Evolutionary conservation across 1,140 invertebrate species (phyloP), one percentile per base, ranked within the genome.

Genomic region (Probaryconus sp.): DNA sequence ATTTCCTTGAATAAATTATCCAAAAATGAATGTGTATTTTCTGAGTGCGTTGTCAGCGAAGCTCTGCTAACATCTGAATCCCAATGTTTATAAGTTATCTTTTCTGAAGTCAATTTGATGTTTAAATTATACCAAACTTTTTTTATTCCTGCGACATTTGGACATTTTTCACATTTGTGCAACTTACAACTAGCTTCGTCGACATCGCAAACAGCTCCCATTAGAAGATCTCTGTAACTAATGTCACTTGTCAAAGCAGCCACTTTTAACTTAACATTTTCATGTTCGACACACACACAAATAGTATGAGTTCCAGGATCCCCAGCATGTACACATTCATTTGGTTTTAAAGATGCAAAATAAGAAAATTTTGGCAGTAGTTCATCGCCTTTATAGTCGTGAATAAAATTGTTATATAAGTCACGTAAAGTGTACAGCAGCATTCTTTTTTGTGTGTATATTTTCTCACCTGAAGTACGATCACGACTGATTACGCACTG

Each of bases 251-350:
- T 56, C 0, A 67, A 1, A 5, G 42, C 43, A 33, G 33, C 24
- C 17, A 74, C 7, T 16, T 68, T 74, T 11, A 74, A 35, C 24
- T 68, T 68, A 0, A 68, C 50, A 37, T 74, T 74, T 42, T 74
- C 43, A 24, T 74, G 63, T 40, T 51, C 31, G 5, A 33, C 37
- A 24, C 71, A 74, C 1, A 68, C 56, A 16, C 71, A 63, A 14
- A 74, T 48, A 1, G 18, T 40, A 47, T 70, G 67, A 20, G 56
- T 70, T 30, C 67, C 56, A 16, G 43, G 31, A 38, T 26, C 30
- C 3, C 60, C 70, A 24, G 70, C 61, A 26, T 60, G 14, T 14
- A 73, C 40, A 55, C 70, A 68, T 10, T 45, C 33, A 4, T 38
- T 53, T 18, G 71, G 63, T 33, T 60, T 51, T n/a, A 74, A 20